Percentiles rank a stretch among this genome's conserved stretches.
These are phyloP conservation scores for Noturus placidus DNA, from an alignment of 2,113 vertebrate genomes.

Conservation along the genomic window DNA sequence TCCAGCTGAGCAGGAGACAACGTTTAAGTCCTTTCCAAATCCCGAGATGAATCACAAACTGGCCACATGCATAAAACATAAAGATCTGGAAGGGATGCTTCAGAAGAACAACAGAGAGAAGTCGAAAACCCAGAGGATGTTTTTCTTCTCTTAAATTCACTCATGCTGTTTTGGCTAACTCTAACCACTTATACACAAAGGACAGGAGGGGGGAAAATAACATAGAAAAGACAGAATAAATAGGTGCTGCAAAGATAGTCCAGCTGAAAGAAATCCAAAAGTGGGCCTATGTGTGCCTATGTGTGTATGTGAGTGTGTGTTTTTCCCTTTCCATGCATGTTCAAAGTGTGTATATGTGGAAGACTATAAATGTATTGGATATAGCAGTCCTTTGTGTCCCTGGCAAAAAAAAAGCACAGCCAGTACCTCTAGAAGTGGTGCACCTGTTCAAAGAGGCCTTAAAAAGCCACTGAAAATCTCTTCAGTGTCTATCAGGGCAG, in stretches of 20 bases:
- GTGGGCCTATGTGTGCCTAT: constrained; percentile 23
- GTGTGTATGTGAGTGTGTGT: constrained; percentile 18
- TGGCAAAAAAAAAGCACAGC: constrained; percentile 43
- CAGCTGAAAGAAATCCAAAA: constrained; percentile 36
- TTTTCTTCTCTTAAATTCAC: constrained; percentile 77
- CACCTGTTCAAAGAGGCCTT: constrained; percentile 56
- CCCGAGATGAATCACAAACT: constrained; percentile 74
- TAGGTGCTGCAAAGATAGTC: constrained; percentile 39
- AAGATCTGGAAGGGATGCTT: constrained; percentile 77
- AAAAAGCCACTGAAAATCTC: constrained; percentile 51
- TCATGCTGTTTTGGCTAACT: constrained; percentile 73
- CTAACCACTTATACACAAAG: constrained; percentile 69
- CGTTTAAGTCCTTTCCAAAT: constrained; percentile 72
- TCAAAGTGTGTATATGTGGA: constrained; percentile 45
- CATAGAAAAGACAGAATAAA: constrained; percentile 31
- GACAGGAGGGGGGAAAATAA: constrained; percentile 52
- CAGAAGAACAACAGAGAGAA: constrained; percentile 59
- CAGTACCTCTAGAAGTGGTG: constrained; percentile 43
- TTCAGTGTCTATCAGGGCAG: constrained; percentile 46
- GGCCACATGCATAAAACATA: constrained; percentile 78
- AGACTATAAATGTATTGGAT: constrained; percentile 55
- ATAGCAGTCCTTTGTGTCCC: constrained; percentile 50
- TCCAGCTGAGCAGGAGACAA: constrained; percentile 58
- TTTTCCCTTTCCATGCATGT: constrained; percentile 17
- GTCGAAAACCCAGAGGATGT: constrained; percentile 76